Percentiles rank a stretch among this genome's conserved stretches.
Evolutionary conservation across 2,888 invertebrate species (phyloP).

Genomic region (Heliconius charithonia): DNA sequence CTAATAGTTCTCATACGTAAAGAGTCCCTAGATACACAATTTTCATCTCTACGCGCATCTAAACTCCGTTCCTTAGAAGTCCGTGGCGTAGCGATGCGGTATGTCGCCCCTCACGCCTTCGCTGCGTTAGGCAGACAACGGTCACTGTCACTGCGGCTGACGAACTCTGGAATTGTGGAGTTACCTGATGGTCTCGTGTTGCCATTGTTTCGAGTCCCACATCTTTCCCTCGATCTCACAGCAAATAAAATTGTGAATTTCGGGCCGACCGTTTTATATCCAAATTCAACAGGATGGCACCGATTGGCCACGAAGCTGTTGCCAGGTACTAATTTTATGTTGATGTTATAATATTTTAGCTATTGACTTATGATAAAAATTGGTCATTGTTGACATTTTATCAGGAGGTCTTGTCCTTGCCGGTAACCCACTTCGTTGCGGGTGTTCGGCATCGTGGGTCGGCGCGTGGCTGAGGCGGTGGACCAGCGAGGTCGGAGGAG

Average conservation of each 20-base stretch:
- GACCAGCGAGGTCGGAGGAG: constrained; percentile 91
- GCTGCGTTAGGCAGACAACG: constrained; percentile 87
- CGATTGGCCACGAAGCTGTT: constrained; percentile 91
- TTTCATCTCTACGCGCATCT: constrained; percentile 87
- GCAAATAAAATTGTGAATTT: constrained; percentile 89
- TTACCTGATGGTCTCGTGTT: constrained; percentile 89
- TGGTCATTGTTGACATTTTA: not conserved
- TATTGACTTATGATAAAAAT: not conserved
- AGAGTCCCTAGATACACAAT: constrained; percentile 86
- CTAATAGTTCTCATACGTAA: constrained; percentile 85
- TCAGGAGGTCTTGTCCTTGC: constrained; percentile 88
- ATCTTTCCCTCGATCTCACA: constrained; percentile 89
- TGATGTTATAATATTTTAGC: not conserved
- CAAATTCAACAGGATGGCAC: constrained; percentile 91
- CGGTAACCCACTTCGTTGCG: constrained; percentile 91
- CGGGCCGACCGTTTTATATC: constrained; percentile 90
- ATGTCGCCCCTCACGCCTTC: constrained; percentile 88
- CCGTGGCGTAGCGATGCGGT: constrained; percentile 87
- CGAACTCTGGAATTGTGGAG: constrained; percentile 87
- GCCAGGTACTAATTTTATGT: constrained; percentile 79
- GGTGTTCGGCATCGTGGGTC: constrained; percentile 92
- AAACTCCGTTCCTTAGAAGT: constrained; percentile 90
- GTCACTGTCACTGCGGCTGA: constrained; percentile 87
- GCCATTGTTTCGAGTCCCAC: constrained; percentile 87
- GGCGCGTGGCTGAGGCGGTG: constrained; percentile 94